phyloP scores from a whole-genome alignment of 2,888 invertebrate species.

The Plebejus anna region DNA sequence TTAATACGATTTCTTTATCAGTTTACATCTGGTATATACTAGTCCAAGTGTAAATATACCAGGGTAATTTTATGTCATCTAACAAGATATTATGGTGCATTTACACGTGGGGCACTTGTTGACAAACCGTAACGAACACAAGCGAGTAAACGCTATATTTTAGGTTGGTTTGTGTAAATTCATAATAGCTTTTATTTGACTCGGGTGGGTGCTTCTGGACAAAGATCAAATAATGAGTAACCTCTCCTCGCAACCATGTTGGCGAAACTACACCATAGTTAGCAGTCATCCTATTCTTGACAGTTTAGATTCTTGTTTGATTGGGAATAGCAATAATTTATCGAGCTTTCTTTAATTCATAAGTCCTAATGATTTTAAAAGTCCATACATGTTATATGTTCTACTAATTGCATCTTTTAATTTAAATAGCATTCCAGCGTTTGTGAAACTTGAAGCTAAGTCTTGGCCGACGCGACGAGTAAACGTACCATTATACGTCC shows the following conservation, averaged over 20 bases:
- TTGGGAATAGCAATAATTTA: no score
- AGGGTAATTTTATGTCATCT: neutral
- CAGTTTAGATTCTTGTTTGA: no score
- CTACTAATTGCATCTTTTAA: no score
- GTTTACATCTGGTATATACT: neutral
- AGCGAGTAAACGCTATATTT: neutral
- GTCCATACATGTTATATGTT: no score
- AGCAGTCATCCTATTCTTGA: no score
- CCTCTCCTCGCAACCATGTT: no score
- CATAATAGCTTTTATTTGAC: no score
- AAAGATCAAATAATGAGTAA: neutral
- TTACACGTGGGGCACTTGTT: neutral
- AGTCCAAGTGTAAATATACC: neutral
- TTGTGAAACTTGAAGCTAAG: neutral
- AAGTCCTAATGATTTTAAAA: no score
- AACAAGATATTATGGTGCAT: neutral
- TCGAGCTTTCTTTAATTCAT: no score
- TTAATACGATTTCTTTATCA: conserved; percentile 6
- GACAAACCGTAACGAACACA: neutral
- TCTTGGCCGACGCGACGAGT: neutral
- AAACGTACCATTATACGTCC: neutral
- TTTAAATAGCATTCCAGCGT: no score
- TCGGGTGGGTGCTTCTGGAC: neutral
- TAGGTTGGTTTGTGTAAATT: neutral
- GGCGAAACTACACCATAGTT: no score